A percentile compares a stretch with the other conserved stretches of the same genome.
Conservation (phyloP, 2,888 invertebrate genomes). For the Pachliopta kotzebuea region DNA sequence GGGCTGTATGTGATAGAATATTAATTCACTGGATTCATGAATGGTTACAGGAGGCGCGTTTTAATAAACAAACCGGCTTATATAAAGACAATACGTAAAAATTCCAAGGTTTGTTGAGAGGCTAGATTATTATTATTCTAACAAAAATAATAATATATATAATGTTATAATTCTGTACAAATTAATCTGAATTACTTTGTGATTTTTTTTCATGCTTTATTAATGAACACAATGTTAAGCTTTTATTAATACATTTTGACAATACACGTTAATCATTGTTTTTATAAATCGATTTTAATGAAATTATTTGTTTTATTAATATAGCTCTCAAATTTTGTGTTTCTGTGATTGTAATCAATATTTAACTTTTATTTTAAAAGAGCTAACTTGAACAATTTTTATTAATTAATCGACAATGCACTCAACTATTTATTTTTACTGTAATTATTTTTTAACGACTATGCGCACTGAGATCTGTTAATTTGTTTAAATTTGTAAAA, state of each 20-base stretch:
- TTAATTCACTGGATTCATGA: slow-evolving; percentile 11
- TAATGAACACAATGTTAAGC: no score
- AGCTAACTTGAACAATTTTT: slow-evolving; percentile 70
- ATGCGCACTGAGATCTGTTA: slow-evolving; percentile 79
- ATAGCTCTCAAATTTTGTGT: slow-evolving; percentile 68
- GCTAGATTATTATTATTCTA: slow-evolving; percentile 19
- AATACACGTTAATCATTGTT: no score
- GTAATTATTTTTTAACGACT: slow-evolving; percentile 66
- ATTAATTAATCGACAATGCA: slow-evolving; percentile 58
- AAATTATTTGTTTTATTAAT: slow-evolving; percentile 33
- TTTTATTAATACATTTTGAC: no score
- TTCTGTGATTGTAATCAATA: slow-evolving; percentile 74
- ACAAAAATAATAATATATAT: slow-evolving; percentile 4
- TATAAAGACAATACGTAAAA: slow-evolving; percentile 6
- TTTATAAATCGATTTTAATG: background rate
- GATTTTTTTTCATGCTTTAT: no score
- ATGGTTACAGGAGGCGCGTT: slow-evolving; percentile 1
- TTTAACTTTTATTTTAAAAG: slow-evolving; percentile 53
- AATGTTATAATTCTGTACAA: slow-evolving; percentile 2
- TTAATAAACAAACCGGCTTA: slow-evolving; percentile 10
- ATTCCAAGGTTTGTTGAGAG: slow-evolving; percentile 23
- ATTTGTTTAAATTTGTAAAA: slow-evolving; percentile 65
- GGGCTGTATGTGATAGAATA: slow-evolving; percentile 18
- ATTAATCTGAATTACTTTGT: slow-evolving; percentile 4
- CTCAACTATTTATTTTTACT: slow-evolving; percentile 73